Evolutionary conservation across 2,888 invertebrate species (phyloP).

Genomic region (Eristalis intricaria): DNA sequence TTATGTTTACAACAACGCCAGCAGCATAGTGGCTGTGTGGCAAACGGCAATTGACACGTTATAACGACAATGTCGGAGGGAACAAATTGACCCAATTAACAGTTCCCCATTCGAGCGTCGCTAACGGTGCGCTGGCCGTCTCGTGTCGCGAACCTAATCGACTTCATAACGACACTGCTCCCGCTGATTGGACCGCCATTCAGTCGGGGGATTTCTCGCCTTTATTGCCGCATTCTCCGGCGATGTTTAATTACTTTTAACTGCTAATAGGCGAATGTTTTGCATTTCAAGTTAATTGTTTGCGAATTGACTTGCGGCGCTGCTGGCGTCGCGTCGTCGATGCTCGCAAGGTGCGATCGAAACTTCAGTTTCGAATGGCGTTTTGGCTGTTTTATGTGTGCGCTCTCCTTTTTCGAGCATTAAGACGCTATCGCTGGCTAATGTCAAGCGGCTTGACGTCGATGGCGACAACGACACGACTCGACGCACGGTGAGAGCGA

Average conservation of each 20-base stretch:
- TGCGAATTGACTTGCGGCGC: neutral
- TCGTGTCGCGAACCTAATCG: neutral
- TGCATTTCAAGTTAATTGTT: neutral
- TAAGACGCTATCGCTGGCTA: neutral
- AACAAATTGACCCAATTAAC: constrained; percentile 27
- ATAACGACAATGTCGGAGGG: neutral
- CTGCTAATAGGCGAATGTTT: constrained; percentile 8
- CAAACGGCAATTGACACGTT: constrained; percentile 13
- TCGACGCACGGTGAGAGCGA: neutral
- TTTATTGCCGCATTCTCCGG: neutral
- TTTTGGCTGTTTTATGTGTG: neutral
- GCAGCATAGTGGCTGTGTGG: neutral
- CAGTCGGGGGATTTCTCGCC: neutral
- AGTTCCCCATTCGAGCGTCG: neutral
- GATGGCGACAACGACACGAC: neutral
- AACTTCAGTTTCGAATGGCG: neutral
- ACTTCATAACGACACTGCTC: neutral
- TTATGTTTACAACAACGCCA: neutral
- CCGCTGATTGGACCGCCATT: neutral
- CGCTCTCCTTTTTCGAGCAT: neutral
- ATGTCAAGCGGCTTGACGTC: neutral
- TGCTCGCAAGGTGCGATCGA: neutral
- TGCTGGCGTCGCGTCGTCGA: neutral
- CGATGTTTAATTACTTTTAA: constrained; percentile 5
- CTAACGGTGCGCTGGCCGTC: neutral